phyloP scores from a whole-genome alignment of 2,113 vertebrate genomes.

The Pachypanchax playfairii region DNA sequence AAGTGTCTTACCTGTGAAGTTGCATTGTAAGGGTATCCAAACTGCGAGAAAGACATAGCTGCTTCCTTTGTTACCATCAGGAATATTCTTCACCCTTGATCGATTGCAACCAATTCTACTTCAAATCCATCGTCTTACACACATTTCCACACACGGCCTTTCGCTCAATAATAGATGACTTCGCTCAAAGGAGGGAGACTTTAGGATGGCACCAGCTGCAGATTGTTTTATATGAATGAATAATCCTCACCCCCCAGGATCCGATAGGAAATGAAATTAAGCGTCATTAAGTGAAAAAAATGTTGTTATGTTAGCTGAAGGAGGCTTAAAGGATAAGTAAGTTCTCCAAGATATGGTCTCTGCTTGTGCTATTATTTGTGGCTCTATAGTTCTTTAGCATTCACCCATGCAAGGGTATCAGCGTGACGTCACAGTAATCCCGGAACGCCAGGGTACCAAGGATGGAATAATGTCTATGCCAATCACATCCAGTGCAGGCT shows the following conservation, averaged over 20 bases:
- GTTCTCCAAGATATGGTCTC: constrained; percentile 86
- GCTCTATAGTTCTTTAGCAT: constrained; percentile 91
- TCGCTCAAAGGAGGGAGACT: constrained; percentile 85
- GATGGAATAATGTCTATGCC: constrained; percentile 86
- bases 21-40: constrained; percentile 95
- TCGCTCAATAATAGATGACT: constrained; percentile 91
- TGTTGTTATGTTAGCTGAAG: constrained; percentile 83
- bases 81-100: constrained; percentile 89
- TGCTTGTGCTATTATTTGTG: constrained; percentile 92
- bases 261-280: constrained; percentile 83
- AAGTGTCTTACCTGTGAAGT: constrained; percentile 92
- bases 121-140: constrained; percentile 86
- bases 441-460: constrained; percentile 82
- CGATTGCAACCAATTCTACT: constrained; percentile 88
- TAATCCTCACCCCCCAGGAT: constrained; percentile 82
- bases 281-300: constrained; percentile 76
- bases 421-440: constrained; percentile 97
- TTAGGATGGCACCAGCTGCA: constrained; percentile 81
- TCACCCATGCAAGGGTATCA: constrained; percentile 90
- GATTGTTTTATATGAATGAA: constrained; percentile 84
- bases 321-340: constrained; percentile 88
- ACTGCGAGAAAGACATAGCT: constrained; percentile 97
- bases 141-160: constrained; percentile 87
- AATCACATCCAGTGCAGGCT: constrained; percentile 83
- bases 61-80: constrained; percentile 89